Percentiles rank a stretch among this genome's conserved stretches.
phyloP scores from a whole-genome alignment of 2,113 vertebrate genomes.

The Phalacrocorax aristotelis region DNA sequence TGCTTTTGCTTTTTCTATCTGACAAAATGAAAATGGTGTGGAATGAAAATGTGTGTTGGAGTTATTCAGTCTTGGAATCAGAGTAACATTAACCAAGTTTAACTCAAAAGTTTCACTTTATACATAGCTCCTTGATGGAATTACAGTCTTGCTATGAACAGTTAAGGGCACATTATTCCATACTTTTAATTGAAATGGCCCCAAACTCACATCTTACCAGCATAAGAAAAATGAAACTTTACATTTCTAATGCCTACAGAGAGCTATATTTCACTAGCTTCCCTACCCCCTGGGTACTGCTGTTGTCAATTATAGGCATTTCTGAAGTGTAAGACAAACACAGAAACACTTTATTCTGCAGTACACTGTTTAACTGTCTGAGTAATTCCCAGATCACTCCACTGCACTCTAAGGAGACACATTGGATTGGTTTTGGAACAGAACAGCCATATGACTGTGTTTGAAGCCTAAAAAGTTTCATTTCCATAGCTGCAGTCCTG shows the following conservation, averaged over 20 bases:
- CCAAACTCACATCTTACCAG: background rate
- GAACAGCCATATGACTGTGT: background rate
- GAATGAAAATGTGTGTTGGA: background rate
- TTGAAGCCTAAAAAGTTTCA: background rate
- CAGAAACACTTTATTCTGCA: background rate
- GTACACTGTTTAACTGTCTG: background rate
- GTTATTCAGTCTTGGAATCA: background rate
- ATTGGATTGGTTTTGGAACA: background rate
- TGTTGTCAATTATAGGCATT: background rate
- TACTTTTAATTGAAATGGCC: constrained; percentile 5
- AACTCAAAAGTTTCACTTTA: background rate
- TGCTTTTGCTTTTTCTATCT: background rate
- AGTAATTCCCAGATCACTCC: background rate
- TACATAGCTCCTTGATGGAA: background rate
- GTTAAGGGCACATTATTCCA: background rate
- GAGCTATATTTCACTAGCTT: background rate
- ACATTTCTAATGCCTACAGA: background rate
- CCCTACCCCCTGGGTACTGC: background rate
- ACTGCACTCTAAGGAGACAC: background rate
- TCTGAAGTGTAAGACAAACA: constrained; percentile 21
- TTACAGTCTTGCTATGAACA: background rate
- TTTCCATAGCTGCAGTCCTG: background rate
- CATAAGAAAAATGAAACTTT: background rate
- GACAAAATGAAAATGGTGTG: background rate
- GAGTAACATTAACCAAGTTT: background rate